Base-by-base conservation (phyloP, 2,888 invertebrate genomes). In the Napeogenes inachia region DNA sequence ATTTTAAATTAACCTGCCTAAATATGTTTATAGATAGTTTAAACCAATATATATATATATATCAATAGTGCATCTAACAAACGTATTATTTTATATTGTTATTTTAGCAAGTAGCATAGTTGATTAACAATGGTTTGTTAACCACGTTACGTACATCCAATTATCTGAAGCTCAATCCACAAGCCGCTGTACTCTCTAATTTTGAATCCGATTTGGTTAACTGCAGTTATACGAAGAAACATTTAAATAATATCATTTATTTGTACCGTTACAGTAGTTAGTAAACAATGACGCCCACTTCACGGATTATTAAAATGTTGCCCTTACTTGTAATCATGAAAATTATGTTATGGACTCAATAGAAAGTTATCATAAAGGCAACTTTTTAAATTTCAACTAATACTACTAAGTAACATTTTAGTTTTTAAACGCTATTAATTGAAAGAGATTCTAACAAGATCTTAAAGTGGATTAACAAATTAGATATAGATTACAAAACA, bases 251-350 rank as follows among this genome's bases (percentile, higher is more conserved):
- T 50, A n/a, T 21, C 21, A 13, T 6, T 8, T 47, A 13, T 12
- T 4, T 50, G 3, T 50, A 50, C 64, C 59, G 64, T 62, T 65
- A 65, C 46, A 57, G 8, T 33, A 38, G 33, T 38, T 50, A 42
- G 59, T 57, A 65, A 59, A 65, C 59, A 64, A 64, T 64, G 57
- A 38, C 62, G 54, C 64, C 64, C 45, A 64, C 64, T 59, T 57
- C 38, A 32, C 46, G 30, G 50, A 50, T 50, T 30, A 50, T 50
- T 50, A 50, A 50, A 50, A 30, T 30, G 10, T 30, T 50, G 50
- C 50, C 30, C 30, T 30, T 12, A 50, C 30, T 30, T 30, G 30
- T 30, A 50, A 50, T 50, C 30, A 12, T 6, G 6, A 50, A 50
- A 50, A 50, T 50, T 30, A 50, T 30, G 30, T 50, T 8, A 30